Conservation (phyloP, 2,113 vertebrate genomes). For the Eonycteris spelaea region DNA sequence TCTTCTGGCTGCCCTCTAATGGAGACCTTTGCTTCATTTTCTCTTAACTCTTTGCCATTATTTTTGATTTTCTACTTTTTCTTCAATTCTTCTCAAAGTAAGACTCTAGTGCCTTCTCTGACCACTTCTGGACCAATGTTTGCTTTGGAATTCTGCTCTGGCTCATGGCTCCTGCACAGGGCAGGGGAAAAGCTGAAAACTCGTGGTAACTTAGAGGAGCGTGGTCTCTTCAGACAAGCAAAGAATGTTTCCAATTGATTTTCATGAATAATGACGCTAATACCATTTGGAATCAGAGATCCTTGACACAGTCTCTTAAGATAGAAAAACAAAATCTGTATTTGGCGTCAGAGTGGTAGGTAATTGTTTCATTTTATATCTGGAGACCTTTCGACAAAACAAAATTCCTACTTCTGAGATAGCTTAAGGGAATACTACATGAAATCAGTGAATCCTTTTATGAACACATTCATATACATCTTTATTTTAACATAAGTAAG, state of each 20-base stretch:
- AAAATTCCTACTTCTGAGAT: not conserved
- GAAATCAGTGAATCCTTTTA: not conserved
- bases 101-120: not conserved
- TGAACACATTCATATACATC: not conserved
- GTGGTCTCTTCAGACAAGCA: not conserved
- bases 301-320: not conserved
- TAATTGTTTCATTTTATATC: not conserved
- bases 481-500: not conserved
- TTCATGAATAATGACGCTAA: not conserved
- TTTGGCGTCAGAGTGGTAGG: not conserved
- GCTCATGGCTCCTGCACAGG: not conserved
- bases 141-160: not conserved
- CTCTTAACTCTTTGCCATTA: not conserved
- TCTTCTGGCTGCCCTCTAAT: not conserved
- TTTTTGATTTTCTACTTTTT: not conserved
- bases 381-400: constrained; percentile 8
- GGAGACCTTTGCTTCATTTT: not conserved
- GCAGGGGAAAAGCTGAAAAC: not conserved
- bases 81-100: not conserved
- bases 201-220: not conserved
- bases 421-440: not conserved
- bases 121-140: not conserved
- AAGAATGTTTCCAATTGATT: not conserved
- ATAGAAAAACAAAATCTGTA: not conserved
- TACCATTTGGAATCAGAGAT: not conserved